Evolutionary conservation across 2,113 vertebrate genomes (phyloP).

Genomic region (Daphoenositta chrysoptera): DNA sequence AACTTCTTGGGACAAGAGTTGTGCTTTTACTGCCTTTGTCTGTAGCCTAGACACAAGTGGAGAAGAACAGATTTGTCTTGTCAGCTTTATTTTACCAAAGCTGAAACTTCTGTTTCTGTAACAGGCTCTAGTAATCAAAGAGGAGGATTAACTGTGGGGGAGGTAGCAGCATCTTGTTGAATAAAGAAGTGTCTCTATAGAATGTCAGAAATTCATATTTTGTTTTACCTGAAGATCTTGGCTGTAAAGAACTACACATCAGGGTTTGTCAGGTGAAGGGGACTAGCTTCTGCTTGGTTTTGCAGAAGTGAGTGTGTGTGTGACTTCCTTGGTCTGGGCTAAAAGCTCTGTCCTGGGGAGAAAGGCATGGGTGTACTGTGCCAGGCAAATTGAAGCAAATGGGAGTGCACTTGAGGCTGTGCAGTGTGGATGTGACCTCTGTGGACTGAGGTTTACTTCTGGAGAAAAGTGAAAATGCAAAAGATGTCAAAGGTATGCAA

Average conservation of each 20-base stretch:
- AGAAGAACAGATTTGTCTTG: not conserved
- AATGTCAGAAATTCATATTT: not conserved
- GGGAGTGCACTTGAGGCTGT: accelerated
- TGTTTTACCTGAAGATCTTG: not conserved
- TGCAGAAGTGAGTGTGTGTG: not conserved
- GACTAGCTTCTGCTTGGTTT: not conserved
- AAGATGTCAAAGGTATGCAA: not conserved
- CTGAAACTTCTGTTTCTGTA: not conserved
- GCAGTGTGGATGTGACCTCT: not conserved
- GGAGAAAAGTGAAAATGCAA: not conserved
- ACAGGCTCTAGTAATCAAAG: not conserved
- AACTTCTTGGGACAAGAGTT: not conserved
- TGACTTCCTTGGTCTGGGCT: not conserved
- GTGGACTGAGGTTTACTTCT: not conserved
- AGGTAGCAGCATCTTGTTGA: not conserved
- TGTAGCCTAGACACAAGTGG: not conserved
- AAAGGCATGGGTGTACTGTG: not conserved
- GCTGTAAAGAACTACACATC: not conserved
- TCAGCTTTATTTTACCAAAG: not conserved
- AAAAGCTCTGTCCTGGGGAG: not conserved
- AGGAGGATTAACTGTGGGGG: not conserved
- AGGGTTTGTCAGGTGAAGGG: not conserved
- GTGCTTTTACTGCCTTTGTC: not conserved
- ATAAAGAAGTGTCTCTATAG: not conserved
- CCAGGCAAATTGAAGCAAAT: not conserved